These are phyloP conservation scores for Falco concolor DNA, from an alignment of 2,797 vertebrate species.

Conservation along the genomic window DNA sequence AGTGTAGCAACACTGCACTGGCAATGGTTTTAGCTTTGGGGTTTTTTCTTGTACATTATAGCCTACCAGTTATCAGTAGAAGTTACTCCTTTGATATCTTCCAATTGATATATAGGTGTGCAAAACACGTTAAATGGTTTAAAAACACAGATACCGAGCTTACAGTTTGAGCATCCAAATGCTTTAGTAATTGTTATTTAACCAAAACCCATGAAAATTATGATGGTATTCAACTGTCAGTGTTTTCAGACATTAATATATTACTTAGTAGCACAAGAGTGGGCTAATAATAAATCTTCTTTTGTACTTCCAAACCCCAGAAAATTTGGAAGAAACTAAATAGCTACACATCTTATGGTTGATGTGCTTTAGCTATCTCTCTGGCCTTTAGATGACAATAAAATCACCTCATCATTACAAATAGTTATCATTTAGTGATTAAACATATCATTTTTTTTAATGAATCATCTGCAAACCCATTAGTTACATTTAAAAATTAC, in stretches of 20 bases:
- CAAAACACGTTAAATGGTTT: not conserved
- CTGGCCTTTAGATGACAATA: constrained; percentile 10
- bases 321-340: not conserved
- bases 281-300: not conserved
- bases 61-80: not conserved
- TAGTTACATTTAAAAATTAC: not conserved
- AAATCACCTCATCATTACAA: constrained; percentile 37
- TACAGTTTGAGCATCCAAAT: not conserved
- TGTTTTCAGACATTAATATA: not conserved
- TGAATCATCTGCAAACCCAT: constrained; percentile 29
- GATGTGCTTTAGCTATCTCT: not conserved
- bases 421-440: constrained; percentile 35
- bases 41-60: not conserved
- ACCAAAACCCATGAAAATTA: not conserved
- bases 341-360: not conserved
- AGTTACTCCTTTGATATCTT: not conserved
- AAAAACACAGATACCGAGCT: not conserved
- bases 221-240: not conserved
- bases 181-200: not conserved
- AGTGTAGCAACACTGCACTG: not conserved
- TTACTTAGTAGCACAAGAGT: not conserved
- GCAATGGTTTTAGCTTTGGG: not conserved
- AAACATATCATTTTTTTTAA: constrained; percentile 28
- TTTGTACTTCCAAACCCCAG: not conserved
- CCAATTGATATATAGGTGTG: not conserved